phyloP scores from a whole-genome alignment of 2,888 invertebrate species.

The Thera obeliscata region DNA sequence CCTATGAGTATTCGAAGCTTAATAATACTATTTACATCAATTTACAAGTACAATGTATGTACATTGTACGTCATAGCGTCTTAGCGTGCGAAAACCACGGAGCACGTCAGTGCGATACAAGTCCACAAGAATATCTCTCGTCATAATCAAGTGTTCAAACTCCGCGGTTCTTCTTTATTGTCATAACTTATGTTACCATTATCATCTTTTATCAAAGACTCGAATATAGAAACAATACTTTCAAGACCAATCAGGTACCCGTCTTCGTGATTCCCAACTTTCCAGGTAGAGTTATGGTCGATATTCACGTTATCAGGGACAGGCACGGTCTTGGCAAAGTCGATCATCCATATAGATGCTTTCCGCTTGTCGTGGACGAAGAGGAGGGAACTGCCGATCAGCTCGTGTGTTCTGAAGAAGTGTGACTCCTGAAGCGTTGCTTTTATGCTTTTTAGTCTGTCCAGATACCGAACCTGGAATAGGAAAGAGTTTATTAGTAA shows the following conservation, averaged over 20 bases:
- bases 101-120: slow-evolving; percentile 55
- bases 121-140: slow-evolving; percentile 49
- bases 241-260: slow-evolving; percentile 97
- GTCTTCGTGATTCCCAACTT: slow-evolving; percentile 98
- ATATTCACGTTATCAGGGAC: slow-evolving; percentile 90
- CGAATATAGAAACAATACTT: slow-evolving; percentile 94
- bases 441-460: slow-evolving; percentile 93
- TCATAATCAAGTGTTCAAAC: slow-evolving; percentile 72
- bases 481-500: slow-evolving; percentile 21
- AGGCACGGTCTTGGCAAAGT: slow-evolving; percentile 97
- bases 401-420: slow-evolving; percentile 96
- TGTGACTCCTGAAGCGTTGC: slow-evolving; percentile 92
- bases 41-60: slow-evolving; percentile 54
- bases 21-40: slow-evolving; percentile 73
- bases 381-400: slow-evolving; percentile 96
- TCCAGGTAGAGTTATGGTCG: slow-evolving; percentile 93
- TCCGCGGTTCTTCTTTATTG: slow-evolving; percentile 70
- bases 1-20: slow-evolving; percentile 77
- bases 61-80: slow-evolving; percentile 42
- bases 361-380: slow-evolving; percentile 96
- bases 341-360: slow-evolving; percentile 98
- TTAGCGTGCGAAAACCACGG: slow-evolving; percentile 45
- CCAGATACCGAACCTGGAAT: slow-evolving; percentile 91
- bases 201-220: slow-evolving; percentile 83
- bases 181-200: slow-evolving; percentile 73